Evolutionary conservation across 2,797 vertebrate genomes (phyloP).

Genomic region (Smutsia gigantea): DNA sequence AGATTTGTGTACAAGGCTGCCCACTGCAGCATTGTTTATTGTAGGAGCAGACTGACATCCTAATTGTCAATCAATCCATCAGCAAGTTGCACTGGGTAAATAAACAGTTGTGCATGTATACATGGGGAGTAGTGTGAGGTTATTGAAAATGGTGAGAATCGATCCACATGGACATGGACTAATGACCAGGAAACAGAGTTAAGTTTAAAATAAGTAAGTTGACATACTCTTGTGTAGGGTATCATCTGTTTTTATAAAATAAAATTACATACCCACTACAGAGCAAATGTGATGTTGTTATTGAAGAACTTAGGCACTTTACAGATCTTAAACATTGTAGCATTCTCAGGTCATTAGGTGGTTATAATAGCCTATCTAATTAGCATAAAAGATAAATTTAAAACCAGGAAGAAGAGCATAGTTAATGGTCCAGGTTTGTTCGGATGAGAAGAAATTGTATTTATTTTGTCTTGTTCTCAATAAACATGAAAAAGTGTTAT

Average conservation of each 20-base stretch:
- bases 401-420: not conserved
- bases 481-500: not conserved
- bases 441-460: not conserved
- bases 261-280: not conserved
- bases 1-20: not conserved
- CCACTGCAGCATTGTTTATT: not conserved
- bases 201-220: not conserved
- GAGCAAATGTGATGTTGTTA: not conserved
- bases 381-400: not conserved
- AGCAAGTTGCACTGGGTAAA: not conserved
- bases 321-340: not conserved
- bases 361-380: not conserved
- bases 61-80: not conserved
- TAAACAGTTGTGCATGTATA: not conserved
- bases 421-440: not conserved
- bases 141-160: not conserved
- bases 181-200: not conserved
- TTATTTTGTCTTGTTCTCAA: not conserved
- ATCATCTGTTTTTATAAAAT: not conserved
- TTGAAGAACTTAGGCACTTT: not conserved
- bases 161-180: not conserved
- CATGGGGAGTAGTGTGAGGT: not conserved
- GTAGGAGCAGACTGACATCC: not conserved
- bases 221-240: accelerated
- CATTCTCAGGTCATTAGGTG: not conserved